Percentiles rank a stretch among this genome's conserved stretches.
Conservation (phyloP, 2,113 vertebrate species). For the Engystomops pustulosus region DNA sequence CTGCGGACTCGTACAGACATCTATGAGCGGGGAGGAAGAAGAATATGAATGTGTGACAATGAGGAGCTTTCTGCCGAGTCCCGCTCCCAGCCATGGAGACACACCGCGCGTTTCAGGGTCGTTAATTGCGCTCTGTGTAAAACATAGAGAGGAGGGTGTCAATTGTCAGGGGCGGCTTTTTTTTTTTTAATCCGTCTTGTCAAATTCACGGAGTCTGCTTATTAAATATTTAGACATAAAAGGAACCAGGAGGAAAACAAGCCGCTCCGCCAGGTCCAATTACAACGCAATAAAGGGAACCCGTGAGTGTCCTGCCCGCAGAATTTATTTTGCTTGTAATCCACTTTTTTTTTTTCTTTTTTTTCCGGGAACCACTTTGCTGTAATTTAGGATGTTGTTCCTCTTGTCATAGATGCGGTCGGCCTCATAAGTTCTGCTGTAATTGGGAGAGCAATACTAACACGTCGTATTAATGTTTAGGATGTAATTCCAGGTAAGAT, state of each 20-base stretch:
- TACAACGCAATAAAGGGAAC: not conserved
- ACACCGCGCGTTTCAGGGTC: not conserved
- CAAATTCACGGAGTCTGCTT: constrained; percentile 31
- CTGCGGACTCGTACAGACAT: constrained; percentile 20
- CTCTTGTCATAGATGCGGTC: not conserved
- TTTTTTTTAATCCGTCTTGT: constrained; percentile 35
- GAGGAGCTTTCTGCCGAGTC: not conserved
- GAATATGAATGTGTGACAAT: constrained; percentile 25
- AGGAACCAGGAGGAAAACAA: constrained; percentile 17
- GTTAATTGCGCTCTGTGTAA: constrained; percentile 32
- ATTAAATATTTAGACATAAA: constrained; percentile 45
- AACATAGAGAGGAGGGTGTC: constrained; percentile 30
- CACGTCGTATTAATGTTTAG: not conserved
- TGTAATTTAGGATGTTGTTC: constrained; percentile 17
- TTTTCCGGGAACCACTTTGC: not conserved
- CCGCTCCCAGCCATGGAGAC: constrained; percentile 17
- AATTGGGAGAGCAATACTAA: constrained; percentile 1
- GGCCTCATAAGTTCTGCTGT: not conserved
- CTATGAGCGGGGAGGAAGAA: not conserved
- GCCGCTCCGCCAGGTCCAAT: not conserved
- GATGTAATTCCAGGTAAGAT: not conserved
- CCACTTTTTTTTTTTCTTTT: not conserved
- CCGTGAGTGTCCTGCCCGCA: not conserved
- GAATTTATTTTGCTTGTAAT: not conserved
- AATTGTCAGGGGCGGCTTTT: not conserved